Evolutionary conservation across 1,140 invertebrate species (phyloP).

Genomic region (Leguminivora glycinivorella): DNA sequence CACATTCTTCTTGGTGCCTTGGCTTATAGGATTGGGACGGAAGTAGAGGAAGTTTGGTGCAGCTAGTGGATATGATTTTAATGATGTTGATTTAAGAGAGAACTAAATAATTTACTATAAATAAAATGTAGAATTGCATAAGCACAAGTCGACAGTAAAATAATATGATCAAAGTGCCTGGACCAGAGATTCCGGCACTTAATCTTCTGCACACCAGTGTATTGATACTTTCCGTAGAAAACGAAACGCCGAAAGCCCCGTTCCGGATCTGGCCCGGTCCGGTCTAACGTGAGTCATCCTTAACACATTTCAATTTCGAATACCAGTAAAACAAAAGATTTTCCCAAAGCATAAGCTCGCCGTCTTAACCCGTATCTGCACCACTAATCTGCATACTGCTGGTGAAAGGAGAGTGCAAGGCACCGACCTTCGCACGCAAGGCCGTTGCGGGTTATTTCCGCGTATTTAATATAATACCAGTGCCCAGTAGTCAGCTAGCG

Average conservation of each 20-base stretch:
- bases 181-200: too few species aligned
- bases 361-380: neutral
- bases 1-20: constrained; percentile 8
- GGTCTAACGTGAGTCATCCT: too few species aligned
- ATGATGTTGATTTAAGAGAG: too few species aligned
- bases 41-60: neutral
- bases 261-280: too few species aligned
- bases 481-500: constrained; percentile 13
- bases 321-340: neutral
- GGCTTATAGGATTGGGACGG: constrained; percentile 21
- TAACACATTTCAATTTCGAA: neutral
- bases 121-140: too few species aligned
- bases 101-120: too few species aligned
- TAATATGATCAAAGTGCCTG: too few species aligned
- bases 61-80: neutral
- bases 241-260: too few species aligned
- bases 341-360: neutral
- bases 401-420: constrained; percentile 25
- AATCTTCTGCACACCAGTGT: too few species aligned
- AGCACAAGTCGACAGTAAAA: too few species aligned
- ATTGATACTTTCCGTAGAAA: too few species aligned
- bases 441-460: constrained; percentile 21
- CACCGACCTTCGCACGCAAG: constrained; percentile 16
- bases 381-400: neutral
- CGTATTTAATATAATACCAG: constrained; percentile 7